A percentile compares a stretch with the other conserved stretches of the same genome.
These are phyloP conservation scores for Nowickia ferox DNA, from an alignment of 2,888 invertebrate genomes.

Conservation along the genomic window DNA sequence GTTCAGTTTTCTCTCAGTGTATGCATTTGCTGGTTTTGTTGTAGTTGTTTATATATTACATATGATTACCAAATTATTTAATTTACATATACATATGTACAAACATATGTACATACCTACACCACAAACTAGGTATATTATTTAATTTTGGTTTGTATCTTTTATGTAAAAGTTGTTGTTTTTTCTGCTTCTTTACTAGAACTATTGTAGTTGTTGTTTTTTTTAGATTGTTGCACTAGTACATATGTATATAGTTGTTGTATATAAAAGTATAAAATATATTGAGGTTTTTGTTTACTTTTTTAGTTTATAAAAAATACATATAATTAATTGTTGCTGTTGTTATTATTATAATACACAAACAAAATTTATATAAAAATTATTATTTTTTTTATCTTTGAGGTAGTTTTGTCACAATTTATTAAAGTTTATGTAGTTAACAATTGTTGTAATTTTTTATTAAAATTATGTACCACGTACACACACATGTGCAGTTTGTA, in stretches of 20 bases:
- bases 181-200: conserved; percentile 24
- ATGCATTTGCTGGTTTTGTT: conserved; percentile 9
- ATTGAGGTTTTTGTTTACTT: conserved; percentile 52
- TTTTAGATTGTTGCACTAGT: background rate
- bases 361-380: conserved; percentile 16
- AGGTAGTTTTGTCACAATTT: conserved; percentile 67
- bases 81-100: conserved; percentile 38
- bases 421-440: conserved; percentile 26
- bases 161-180: conserved; percentile 51
- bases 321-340: conserved; percentile 2
- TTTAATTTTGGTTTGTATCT: conserved; percentile 59
- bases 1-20: conserved; percentile 30
- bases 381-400: conserved; percentile 32
- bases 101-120: background rate
- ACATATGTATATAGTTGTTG: conserved; percentile 40
- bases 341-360: conserved; percentile 17
- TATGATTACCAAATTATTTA: conserved; percentile 63
- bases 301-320: conserved; percentile 33
- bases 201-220: conserved; percentile 34
- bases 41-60: conserved; percentile 25
- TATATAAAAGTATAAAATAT: conserved; percentile 41
- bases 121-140: conserved; percentile 21
- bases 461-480: conserved; percentile 8
- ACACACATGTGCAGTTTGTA: background rate
- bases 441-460: conserved; percentile 43